A percentile compares a stretch with the other conserved stretches of the same genome.
These are phyloP conservation scores for Synanthedon tipuliformis DNA, from an alignment of 2,888 invertebrate genomes.

Conservation along the genomic window DNA sequence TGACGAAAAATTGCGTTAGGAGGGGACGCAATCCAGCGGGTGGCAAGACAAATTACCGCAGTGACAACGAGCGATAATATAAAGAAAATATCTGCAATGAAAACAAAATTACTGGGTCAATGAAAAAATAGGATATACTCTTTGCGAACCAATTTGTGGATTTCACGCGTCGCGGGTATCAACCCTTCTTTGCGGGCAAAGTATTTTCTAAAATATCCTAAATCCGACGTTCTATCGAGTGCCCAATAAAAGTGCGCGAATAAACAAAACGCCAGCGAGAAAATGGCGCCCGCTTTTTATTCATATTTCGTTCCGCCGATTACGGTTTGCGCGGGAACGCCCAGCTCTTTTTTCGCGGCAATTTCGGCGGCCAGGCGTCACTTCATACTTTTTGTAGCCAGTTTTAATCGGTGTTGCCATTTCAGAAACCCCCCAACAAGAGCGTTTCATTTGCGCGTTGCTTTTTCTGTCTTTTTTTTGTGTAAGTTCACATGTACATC, in stretches of 20 bases:
- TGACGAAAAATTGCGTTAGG: slow-evolving; percentile 2
- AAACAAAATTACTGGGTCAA: slow-evolving; percentile 1
- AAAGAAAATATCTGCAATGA: slow-evolving; percentile 1
- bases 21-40: neutral
- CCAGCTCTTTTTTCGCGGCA: slow-evolving; percentile 45
- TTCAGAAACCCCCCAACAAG: slow-evolving; percentile 29
- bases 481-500: neutral
- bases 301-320: slow-evolving; percentile 52
- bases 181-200: neutral
- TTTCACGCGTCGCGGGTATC: neutral
- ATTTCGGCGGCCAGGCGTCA: slow-evolving; percentile 29
- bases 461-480: slow-evolving; percentile 2
- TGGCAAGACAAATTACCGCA: slow-evolving; percentile 7
- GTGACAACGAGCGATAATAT: slow-evolving; percentile 2
- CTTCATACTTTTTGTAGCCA: slow-evolving; percentile 47
- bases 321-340: slow-evolving; percentile 40
- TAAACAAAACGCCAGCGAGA: slow-evolving; percentile 38
- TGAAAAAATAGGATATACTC: neutral
- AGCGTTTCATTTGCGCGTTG: slow-evolving; percentile 32
- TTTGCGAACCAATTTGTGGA: neutral
- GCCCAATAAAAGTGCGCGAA: slow-evolving; percentile 20
- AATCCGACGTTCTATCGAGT: slow-evolving; percentile 19
- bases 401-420: slow-evolving; percentile 62
- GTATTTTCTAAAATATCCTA: slow-evolving; percentile 22
- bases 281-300: slow-evolving; percentile 42